phyloP scores from a whole-genome alignment of 2,797 vertebrate genomes.

The Setipinna tenuifilis region DNA sequence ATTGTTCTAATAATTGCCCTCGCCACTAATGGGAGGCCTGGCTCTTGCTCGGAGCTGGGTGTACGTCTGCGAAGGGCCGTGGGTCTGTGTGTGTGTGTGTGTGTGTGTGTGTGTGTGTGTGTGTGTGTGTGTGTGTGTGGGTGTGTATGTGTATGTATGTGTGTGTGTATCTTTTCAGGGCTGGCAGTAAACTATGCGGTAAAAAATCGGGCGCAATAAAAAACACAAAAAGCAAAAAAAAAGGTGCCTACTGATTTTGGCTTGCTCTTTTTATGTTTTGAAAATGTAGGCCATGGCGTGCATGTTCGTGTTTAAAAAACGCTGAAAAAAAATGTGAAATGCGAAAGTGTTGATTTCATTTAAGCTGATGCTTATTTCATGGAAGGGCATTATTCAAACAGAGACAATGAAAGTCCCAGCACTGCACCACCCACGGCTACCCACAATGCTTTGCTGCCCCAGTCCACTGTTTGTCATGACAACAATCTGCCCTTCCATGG shows the following conservation, averaged over 20 bases:
- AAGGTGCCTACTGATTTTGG: background rate
- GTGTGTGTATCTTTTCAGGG: background rate
- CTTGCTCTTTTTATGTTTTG: background rate
- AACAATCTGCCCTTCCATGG: constrained; percentile 29
- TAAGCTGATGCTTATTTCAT: background rate
- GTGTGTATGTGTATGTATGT: background rate
- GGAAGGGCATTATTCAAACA: background rate
- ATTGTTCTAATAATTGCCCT: constrained; percentile 42
- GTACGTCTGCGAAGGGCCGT: background rate
- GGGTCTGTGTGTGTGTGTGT: no score
- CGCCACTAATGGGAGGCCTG: constrained; percentile 35
- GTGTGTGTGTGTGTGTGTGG: background rate
- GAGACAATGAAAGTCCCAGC: background rate
- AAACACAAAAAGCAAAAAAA: background rate
- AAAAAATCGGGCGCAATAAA: background rate
- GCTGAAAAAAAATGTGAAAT: background rate
- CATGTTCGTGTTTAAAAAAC: background rate
- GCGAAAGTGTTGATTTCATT: background rate
- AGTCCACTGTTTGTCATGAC: constrained; percentile 31
- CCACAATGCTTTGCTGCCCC: constrained; percentile 4
- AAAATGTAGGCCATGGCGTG: background rate
- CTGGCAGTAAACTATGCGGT: background rate
- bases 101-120: background rate
- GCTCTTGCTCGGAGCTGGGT: background rate
- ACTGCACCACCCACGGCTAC: background rate